Base-by-base conservation (phyloP, 2,113 vertebrate species). In the Gadus chalcogrammus region DNA sequence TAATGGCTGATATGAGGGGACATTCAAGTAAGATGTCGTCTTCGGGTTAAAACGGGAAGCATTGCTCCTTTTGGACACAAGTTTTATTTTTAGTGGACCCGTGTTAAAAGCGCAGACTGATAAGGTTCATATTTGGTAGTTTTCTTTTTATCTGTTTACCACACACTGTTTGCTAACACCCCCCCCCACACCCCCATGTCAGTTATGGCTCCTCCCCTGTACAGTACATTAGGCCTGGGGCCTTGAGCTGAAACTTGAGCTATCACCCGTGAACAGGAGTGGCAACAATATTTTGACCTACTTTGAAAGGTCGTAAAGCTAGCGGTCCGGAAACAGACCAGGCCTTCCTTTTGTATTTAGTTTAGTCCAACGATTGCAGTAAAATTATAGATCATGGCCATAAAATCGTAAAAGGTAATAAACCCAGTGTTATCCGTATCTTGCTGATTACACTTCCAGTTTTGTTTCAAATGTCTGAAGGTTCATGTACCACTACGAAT, bases 131-230 rank as follows among this genome's bases (percentile, higher is more conserved):
- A 2, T 70, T 22, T 5, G 7, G 3, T 1, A 18, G 17, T 64
- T 77, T 64, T 76, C 77, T 70, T 59, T 18, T 84, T 85, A 88
- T 88, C 88, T 76, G 0, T 1, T 5, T 38, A 42, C 38, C 18
- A 8, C 79, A 63, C 66, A 28, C 53, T 1, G 27, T 3, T 24
- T 48, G 42, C 11, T 48, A 11, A 11, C 8, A 12, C 11, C 42
- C 42, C n/a, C n/a, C 20, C 20, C 20, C 20, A 20, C 20, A 20
- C 2, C 42, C 42, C 12, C 8, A 13, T 42, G 38, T 8, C 42
- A 12, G 42, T 9, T 11, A 11, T 9, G 6, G 7, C 13, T 13
- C 55, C 59, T 20, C 59, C 64, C 8, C 15, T 27, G 1, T 1
- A 0, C 3, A 20, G 22, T 74, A 73, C 67, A 67, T 77, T 20